Evolutionary conservation across 2,113 vertebrate species (phyloP), one percentile per base, ranked within the genome.

Genomic region (Chamaetylas fuelleborni): DNA sequence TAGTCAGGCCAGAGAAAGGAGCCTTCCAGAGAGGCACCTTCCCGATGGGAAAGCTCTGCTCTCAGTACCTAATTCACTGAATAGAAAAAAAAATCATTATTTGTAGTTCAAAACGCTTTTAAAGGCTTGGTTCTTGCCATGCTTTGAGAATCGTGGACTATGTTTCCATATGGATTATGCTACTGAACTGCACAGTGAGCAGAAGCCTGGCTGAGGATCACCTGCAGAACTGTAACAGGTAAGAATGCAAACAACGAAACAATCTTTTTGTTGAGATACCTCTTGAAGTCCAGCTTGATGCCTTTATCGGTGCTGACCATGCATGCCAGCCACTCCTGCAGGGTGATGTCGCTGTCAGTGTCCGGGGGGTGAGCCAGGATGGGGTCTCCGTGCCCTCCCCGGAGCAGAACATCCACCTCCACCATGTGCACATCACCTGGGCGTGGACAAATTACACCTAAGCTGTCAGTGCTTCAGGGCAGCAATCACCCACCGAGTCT

Each of bases 251-350:
- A 66, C 16, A 67, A 28, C 38, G 22, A 2, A 25, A 23, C 43
- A 15, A 34, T 8, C 5, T 43, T 62, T 58, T 54, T n/a, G 58
- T 23, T n/a, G 33, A 86, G 60, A 73, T 98, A 99, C 99, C 99
- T 99, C 98, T 99, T 99, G 74, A 99, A 99, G 95, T 99, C 99
- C 73, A 99, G 97, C 90, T 99, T 99, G 78, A 99, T 98, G 90
- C 99, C 99, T 96, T 99, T 99, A 38, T 95, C 26, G 29, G 97
- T 98, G 38, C 42, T 58, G 45, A 57, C 88, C 26, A 99, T 97
- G 78, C 81, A 96, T 36, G 96, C 36, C 60, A 99, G 97, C 98
- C 99, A 99, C 19, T 99, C 98, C 86, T 94, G 95, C 66, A 99
- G 94, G 0, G 98, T 98, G 88, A 98, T 98, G 95, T 99, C 98